Evolutionary conservation across 2,888 invertebrate species (phyloP).

Genomic region (Chymomyza caudatula): DNA sequence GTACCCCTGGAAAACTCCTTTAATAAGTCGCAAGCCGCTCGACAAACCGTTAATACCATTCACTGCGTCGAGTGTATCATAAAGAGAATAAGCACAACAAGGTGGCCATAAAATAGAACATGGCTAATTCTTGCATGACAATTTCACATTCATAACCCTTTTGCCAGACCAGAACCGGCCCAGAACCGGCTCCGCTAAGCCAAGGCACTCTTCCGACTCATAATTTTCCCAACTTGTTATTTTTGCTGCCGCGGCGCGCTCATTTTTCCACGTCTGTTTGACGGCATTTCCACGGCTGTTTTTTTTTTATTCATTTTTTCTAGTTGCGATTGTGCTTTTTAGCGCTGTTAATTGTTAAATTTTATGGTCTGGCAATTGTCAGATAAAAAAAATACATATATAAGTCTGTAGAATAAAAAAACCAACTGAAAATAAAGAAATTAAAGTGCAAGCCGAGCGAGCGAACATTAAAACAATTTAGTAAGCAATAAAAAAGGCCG

Average conservation of each 20-base stretch:
- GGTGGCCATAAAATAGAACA: slow-evolving; percentile 64
- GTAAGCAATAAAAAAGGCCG: slow-evolving; percentile 63
- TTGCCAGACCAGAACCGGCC: slow-evolving; percentile 29
- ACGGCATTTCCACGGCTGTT: slow-evolving; percentile 47
- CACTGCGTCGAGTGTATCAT: not conserved
- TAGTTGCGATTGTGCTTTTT: not conserved
- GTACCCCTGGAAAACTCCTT: not conserved
- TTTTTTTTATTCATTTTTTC: slow-evolving; percentile 37
- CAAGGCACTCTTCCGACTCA: slow-evolving; percentile 57
- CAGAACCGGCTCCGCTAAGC: slow-evolving; percentile 16
- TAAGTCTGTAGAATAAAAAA: slow-evolving; percentile 6
- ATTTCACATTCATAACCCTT: slow-evolving; percentile 76
- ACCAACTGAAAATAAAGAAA: slow-evolving; percentile 55
- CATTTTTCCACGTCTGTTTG: not conserved
- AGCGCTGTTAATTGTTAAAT: slow-evolving; percentile 73
- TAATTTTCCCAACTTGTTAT: slow-evolving; percentile 43
- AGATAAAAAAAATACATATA: slow-evolving; percentile 15
- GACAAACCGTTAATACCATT: not conserved
- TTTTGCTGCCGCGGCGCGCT: not conserved
- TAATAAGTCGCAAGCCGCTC: not conserved
- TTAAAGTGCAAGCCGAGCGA: slow-evolving; percentile 44
- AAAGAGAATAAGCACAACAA: slow-evolving; percentile 12
- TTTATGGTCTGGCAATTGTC: slow-evolving; percentile 75
- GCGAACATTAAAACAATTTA: slow-evolving; percentile 73
- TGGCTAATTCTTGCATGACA: slow-evolving; percentile 77